phyloP scores from a whole-genome alignment of 2,797 vertebrate genomes.

The Carapus acus region DNA sequence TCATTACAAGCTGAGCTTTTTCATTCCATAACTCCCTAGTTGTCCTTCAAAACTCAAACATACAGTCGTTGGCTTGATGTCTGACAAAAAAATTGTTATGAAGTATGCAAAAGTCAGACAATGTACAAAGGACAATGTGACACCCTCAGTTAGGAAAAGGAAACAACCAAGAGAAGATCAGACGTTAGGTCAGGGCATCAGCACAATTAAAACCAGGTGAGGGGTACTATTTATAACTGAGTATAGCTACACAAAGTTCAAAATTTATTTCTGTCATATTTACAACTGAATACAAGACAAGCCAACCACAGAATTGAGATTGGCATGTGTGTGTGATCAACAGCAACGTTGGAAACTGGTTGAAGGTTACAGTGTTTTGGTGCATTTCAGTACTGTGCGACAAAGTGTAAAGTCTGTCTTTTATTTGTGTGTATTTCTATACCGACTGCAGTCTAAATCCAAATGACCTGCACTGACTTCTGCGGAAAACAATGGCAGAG shows the following conservation, averaged over 20 bases:
- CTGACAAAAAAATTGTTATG: too few relatives aligned
- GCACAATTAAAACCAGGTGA: neutral
- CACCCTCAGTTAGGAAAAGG: too few relatives aligned
- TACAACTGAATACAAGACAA: slow-evolving; percentile 38
- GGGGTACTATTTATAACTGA: slow-evolving; percentile 9
- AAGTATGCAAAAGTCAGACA: too few relatives aligned
- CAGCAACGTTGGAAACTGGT: slow-evolving; percentile 9
- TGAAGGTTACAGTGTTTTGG: neutral
- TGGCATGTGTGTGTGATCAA: slow-evolving; percentile 22
- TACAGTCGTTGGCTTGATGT: too few relatives aligned
- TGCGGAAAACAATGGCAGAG: slow-evolving; percentile 2
- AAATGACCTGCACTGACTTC: slow-evolving; percentile 8
- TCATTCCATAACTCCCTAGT: too few relatives aligned
- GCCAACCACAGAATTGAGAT: slow-evolving; percentile 19
- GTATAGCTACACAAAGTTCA: slow-evolving; percentile 15
- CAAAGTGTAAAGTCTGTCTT: slow-evolving; percentile 1
- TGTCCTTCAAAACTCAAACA: too few relatives aligned
- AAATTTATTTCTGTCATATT: slow-evolving; percentile 11
- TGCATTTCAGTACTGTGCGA: too few relatives aligned
- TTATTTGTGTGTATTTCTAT: neutral
- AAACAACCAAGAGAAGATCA: too few relatives aligned
- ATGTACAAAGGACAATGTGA: too few relatives aligned
- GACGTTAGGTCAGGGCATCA: neutral
- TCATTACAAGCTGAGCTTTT: too few relatives aligned
- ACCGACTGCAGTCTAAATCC: slow-evolving; percentile 20